Percentiles rank a stretch among this genome's conserved stretches.
These are phyloP conservation scores for Metallyticus violacea DNA, from an alignment of 2,888 invertebrate species.

Conservation along the genomic window DNA sequence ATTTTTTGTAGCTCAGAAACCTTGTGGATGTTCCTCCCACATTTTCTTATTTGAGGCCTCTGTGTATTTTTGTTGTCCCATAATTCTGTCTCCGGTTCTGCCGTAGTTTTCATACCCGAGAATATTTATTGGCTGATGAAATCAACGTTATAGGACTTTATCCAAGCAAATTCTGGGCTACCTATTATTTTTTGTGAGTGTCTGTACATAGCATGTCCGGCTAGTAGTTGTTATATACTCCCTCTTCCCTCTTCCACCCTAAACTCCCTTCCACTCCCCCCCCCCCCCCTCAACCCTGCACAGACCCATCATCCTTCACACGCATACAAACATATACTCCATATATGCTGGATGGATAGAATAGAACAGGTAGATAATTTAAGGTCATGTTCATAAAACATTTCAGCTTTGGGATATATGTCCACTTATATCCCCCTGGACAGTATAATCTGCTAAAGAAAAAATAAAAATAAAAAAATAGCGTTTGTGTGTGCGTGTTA, in stretches of 20 bases:
- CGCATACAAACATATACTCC: slow-evolving; percentile 14
- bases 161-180: background rate
- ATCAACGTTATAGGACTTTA: background rate
- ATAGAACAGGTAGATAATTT: slow-evolving; percentile 26
- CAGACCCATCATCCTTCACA: slow-evolving; percentile 21
- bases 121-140: background rate
- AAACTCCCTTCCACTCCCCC: background rate
- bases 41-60: background rate
- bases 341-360: slow-evolving; percentile 22
- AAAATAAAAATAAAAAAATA: background rate
- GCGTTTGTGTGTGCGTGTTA: background rate
- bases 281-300: background rate
- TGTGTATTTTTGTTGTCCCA: background rate
- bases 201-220: slow-evolving; percentile 16
- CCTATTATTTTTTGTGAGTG: background rate
- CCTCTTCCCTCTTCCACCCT: background rate
- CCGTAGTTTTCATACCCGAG: background rate
- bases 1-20: background rate
- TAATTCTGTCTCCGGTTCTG: background rate
- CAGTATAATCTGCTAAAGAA: background rate
- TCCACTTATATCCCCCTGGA: background rate
- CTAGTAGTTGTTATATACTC: slow-evolving; percentile 11
- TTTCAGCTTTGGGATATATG: background rate
- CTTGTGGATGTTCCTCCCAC: background rate
- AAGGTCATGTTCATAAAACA: slow-evolving; percentile 23